Conservation (phyloP, 2,888 invertebrate genomes). For the Tinea semifulvella region DNA sequence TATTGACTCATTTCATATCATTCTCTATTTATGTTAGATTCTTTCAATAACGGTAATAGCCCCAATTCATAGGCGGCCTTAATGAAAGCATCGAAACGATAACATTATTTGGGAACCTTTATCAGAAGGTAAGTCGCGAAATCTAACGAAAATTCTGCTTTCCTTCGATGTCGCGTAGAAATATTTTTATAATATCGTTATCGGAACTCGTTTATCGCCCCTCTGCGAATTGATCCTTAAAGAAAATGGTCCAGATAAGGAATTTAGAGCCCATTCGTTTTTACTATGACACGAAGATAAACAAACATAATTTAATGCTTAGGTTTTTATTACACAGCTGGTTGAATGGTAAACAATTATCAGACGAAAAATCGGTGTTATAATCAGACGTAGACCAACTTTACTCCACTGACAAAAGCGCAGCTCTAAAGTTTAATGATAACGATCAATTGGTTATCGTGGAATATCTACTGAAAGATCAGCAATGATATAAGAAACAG, state of each 20-base stretch:
- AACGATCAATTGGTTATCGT: too few species aligned
- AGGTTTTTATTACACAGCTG: slow-evolving; percentile 4
- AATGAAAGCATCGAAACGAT: slow-evolving; percentile 29
- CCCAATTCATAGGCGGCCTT: too few species aligned
- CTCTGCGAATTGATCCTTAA: slow-evolving; percentile 32
- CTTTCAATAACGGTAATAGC: too few species aligned
- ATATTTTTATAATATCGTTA: slow-evolving; percentile 31
- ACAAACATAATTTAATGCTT: background rate
- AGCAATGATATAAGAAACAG: slow-evolving; percentile 80
- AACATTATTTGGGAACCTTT: slow-evolving; percentile 40
- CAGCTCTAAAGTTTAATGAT: too few species aligned
- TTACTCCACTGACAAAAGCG: too few species aligned
- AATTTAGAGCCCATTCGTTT: slow-evolving; percentile 21
- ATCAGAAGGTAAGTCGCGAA: slow-evolving; percentile 32
- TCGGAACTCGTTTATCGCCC: slow-evolving; percentile 34
- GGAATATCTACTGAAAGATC: slow-evolving; percentile 77
- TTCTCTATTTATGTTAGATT: too few species aligned
- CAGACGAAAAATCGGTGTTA: slow-evolving; percentile 15
- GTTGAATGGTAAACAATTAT: slow-evolving; percentile 10
- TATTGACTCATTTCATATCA: too few species aligned
- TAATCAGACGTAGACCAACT: background rate
- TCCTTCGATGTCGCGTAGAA: slow-evolving; percentile 24
- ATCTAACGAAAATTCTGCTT: slow-evolving; percentile 27
- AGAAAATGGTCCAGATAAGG: slow-evolving; percentile 42
- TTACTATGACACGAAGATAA: slow-evolving; percentile 1